phyloP scores from a whole-genome alignment of 2,797 vertebrate species.

The Pogonophryne albipinna region DNA sequence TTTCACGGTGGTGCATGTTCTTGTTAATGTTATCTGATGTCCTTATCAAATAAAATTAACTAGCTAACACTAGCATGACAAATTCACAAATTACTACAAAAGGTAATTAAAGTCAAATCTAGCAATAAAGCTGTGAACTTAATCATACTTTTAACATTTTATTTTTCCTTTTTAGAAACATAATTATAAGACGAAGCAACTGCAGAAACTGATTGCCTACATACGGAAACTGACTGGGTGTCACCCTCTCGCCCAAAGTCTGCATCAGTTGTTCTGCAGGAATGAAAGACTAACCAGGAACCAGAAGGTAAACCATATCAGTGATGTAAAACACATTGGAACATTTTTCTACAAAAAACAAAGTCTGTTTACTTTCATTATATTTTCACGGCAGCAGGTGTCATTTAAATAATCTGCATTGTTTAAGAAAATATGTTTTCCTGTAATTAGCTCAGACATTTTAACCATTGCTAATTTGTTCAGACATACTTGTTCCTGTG shows the following conservation, averaged over 20 bases:
- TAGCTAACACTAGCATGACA: no score
- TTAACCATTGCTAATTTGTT: background rate
- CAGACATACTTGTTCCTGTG: background rate
- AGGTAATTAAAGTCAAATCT: no score
- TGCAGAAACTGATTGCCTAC: slow-evolving; percentile 45
- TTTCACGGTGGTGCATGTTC: background rate
- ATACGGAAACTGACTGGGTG: slow-evolving; percentile 71
- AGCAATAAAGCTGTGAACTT: no score
- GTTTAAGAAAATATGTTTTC: background rate
- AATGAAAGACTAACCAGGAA: slow-evolving; percentile 49
- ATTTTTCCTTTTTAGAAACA: slow-evolving; percentile 25
- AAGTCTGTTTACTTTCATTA: no score
- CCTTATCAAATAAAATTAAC: background rate
- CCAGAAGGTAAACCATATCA: slow-evolving; percentile 67
- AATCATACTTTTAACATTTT: background rate
- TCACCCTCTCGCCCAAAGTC: slow-evolving; percentile 71
- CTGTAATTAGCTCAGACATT: no score
- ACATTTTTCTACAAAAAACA: no score
- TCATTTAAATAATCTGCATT: no score
- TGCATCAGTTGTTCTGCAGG: slow-evolving; percentile 68
- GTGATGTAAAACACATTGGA: background rate
- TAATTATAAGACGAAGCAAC: no score
- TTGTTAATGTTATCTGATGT: no score
- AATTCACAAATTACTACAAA: no score
- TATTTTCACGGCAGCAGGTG: no score